phyloP scores from a whole-genome alignment of 2,113 vertebrate genomes.

The Hylia prasina region DNA sequence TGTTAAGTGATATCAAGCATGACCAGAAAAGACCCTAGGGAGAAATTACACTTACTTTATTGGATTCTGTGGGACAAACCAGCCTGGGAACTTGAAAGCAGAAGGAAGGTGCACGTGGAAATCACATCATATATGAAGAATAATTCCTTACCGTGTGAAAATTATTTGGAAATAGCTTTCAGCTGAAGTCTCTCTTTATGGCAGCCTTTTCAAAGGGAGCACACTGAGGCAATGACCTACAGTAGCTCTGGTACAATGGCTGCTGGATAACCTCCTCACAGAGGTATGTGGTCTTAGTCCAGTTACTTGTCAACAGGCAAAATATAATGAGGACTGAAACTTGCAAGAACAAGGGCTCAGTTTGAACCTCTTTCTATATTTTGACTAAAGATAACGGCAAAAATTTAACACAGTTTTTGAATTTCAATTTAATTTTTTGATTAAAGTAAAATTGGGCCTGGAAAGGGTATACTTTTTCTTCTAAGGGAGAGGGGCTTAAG shows the following conservation, averaged over 20 bases:
- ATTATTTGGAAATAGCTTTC: constrained; percentile 42
- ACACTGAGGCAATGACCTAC: constrained; percentile 18
- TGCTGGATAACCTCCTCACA: neutral
- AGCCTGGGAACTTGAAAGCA: constrained; percentile 43
- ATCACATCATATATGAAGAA: constrained; percentile 30
- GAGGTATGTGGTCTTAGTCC: neutral
- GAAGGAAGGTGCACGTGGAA: constrained; percentile 16
- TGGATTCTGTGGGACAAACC: constrained; percentile 33
- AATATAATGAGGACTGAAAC: neutral
- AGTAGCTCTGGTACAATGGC: neutral
- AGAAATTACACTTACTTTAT: constrained; percentile 55
- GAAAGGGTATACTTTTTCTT: neutral
- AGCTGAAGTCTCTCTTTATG: neutral
- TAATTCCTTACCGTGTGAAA: constrained; percentile 45
- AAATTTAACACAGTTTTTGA: neutral
- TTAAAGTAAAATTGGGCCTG: neutral
- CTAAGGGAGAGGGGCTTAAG: neutral
- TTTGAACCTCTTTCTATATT: neutral
- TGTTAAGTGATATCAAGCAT: constrained; percentile 61
- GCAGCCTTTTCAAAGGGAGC: neutral
- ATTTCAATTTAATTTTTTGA: neutral
- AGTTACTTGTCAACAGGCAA: neutral
- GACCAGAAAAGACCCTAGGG: constrained; percentile 57
- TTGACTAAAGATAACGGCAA: neutral
- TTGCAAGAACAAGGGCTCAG: neutral